Base-by-base conservation (phyloP, 2,888 invertebrate species). In the Smittia sp. region DNA sequence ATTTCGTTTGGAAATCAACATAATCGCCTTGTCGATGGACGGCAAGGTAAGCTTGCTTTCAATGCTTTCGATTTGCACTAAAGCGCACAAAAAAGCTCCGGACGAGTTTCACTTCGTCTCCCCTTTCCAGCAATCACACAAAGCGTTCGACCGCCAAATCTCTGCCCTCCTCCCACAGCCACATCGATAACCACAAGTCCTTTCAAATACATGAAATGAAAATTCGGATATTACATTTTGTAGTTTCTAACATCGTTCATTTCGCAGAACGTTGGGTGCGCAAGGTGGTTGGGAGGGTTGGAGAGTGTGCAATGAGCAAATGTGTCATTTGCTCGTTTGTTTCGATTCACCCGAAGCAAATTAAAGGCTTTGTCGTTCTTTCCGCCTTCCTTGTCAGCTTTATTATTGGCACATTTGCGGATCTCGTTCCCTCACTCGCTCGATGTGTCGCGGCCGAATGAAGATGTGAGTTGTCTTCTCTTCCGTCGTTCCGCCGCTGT, bases 281-380 rank as follows among this genome's bases (percentile, higher is more conserved):
- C 32, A 32, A 32, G 3, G 32, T 6, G 32, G 32, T 32, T 32
- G 32, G 3, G 32, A 32, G n/a, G 15, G 11, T 38, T 38, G n/a
- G 11, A 46, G 46, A 7, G 15, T 13, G n/a, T 46, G 46, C 3
- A 15, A 11, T n/a, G 15, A 46, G 46, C 11, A 15, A 46, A 15
- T 46, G 46, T 46, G 46, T 46, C 15, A 46, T 46, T 46, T 15
- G 46, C 46, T 46, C 46, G 46, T 46, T 46, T 46, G 46, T 46
- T 15, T 15, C 15, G 11, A 46, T 46, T 15, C 15, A 11, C 3
- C 11, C n/a, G 11, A 15, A 46, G 15, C 46, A 46, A 46, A 46
- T 46, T 46, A 46, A 46, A 46, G 46, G 15, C 46, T 46, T 46
- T 46, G 15, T 46, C 46, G 11, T 46, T 46, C 46, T 32, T 46